Evolutionary conservation across 1,140 invertebrate species (phyloP).

Genomic region (Brachionus rotundiformis): DNA sequence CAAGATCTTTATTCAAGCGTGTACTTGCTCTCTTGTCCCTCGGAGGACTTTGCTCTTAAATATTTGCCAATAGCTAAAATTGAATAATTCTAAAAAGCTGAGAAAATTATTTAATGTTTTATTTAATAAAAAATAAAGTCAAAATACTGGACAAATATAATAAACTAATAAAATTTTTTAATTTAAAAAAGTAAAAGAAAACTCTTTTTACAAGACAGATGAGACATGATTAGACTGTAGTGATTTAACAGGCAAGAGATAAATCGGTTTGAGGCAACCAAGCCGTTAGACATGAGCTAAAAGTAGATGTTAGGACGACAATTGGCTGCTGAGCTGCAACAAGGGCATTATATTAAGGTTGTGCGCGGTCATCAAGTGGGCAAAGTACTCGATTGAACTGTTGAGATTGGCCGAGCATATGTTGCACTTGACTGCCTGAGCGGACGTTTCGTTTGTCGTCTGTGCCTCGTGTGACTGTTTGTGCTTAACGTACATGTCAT

Average conservation of each 20-base stretch:
- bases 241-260: slow-evolving; percentile 10
- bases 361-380: slow-evolving; percentile 5
- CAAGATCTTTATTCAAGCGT: too few relatives aligned
- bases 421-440: neutral
- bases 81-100: too few relatives aligned
- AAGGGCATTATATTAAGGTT: slow-evolving; percentile 8
- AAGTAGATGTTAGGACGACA: neutral
- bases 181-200: neutral
- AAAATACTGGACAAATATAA: slow-evolving; percentile 20
- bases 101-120: neutral
- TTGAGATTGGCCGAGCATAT: neutral
- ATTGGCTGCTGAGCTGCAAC: slow-evolving; percentile 21
- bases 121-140: neutral
- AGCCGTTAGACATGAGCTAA: neutral
- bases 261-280: slow-evolving; percentile 9
- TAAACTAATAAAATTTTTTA: slow-evolving; percentile 11
- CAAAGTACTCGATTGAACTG: slow-evolving; percentile 32
- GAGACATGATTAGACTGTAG: slow-evolving; percentile 2
- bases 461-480: slow-evolving; percentile 89
- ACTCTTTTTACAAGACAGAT: slow-evolving; percentile 11
- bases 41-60: too few relatives aligned
- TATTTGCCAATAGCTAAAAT: too few relatives aligned
- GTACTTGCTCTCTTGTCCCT: too few relatives aligned
- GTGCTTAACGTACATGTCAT: slow-evolving; percentile 87
- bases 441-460: slow-evolving; percentile 63